phyloP scores from a whole-genome alignment of 2,797 vertebrate species.

The Schizopygopsis pylzovi region DNA sequence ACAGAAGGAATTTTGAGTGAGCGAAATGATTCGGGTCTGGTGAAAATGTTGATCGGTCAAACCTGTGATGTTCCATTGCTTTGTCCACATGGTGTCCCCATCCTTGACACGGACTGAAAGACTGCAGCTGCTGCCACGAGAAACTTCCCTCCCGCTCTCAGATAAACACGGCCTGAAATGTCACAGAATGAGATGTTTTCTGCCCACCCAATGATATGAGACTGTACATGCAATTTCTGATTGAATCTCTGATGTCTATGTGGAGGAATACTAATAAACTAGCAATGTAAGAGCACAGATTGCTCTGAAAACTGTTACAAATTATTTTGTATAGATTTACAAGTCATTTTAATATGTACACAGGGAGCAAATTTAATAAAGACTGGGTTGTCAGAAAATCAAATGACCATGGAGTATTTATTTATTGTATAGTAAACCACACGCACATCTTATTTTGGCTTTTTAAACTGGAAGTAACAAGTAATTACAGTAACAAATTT shows the following conservation, averaged over 20 bases:
- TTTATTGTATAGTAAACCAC: not conserved
- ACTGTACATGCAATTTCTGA: constrained; percentile 59
- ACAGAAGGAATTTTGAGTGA: constrained; percentile 16
- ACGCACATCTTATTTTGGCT: not conserved
- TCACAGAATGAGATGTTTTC: constrained; percentile 41
- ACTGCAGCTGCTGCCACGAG: constrained; percentile 39
- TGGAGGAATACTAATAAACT: constrained; percentile 57
- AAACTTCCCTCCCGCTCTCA: constrained; percentile 43
- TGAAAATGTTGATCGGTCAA: not conserved
- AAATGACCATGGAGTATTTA: not conserved
- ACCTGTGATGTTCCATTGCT: not conserved
- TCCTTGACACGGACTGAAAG: constrained; percentile 15
- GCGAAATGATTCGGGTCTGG: not conserved
- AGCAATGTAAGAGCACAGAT: constrained; percentile 53
- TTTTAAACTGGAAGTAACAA: not conserved
- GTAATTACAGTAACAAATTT: not conserved
- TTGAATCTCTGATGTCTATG: constrained; percentile 43
- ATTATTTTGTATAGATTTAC: constrained; percentile 60
- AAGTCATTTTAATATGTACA: constrained; percentile 59
- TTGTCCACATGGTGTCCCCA: constrained; percentile 46
- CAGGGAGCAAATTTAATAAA: constrained; percentile 67
- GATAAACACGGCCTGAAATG: constrained; percentile 19
- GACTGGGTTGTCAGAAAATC: constrained; percentile 62
- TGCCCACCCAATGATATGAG: constrained; percentile 38
- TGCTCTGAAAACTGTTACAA: constrained; percentile 51